Base-by-base conservation (phyloP, 2,888 invertebrate genomes). In the Lasioglossum zephyrum region DNA sequence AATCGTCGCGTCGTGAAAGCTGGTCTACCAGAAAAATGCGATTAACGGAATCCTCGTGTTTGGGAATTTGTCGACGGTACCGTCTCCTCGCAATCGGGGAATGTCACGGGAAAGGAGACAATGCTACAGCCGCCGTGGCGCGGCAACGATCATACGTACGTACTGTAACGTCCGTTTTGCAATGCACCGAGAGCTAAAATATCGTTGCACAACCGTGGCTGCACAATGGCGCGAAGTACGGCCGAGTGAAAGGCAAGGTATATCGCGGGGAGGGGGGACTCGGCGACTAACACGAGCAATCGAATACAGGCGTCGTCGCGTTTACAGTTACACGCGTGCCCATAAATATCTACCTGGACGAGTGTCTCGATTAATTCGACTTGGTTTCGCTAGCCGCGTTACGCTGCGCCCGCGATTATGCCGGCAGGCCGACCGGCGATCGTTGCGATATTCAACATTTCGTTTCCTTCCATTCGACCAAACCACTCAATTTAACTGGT, bases 161-260 rank as follows among this genome's bases (percentile, higher is more conserved):
- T n/a, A n/a, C 22, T 0, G 8, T 57, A 57, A 57, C 53, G 60
- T 73, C 13, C 75, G 53, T 90, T 90, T 90, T 86, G 90, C 90
- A 90, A 90, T 80, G 60, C 79, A 57, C 36, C 79, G 81, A 77
- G 87, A 91, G 89, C 91, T 92, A 92, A 93, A 93, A 92, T 92
- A 92, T 92, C 90, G 90, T 93, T 94, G 92, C 94, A 91, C 92
- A 93, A 94, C 89, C 88, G 89, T 85, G 77, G 89, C 91, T 89
- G 89, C 91, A 92, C 92, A 93, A 93, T 93, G 91, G 89, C 88
- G 89, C 90, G 89, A 89, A 85, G 88, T 90, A 91, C 88, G 90
- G 91, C 86, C 88, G 92, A 94, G 94, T 94, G 94, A 94, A 94
- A 94, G 94, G 94, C 92, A 91, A 92, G 86, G 88, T 89, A 88